Percentiles rank a stretch among this genome's conserved stretches.
Conservation (phyloP, 2,888 invertebrate species). For the Tetranychus piercei region DNA sequence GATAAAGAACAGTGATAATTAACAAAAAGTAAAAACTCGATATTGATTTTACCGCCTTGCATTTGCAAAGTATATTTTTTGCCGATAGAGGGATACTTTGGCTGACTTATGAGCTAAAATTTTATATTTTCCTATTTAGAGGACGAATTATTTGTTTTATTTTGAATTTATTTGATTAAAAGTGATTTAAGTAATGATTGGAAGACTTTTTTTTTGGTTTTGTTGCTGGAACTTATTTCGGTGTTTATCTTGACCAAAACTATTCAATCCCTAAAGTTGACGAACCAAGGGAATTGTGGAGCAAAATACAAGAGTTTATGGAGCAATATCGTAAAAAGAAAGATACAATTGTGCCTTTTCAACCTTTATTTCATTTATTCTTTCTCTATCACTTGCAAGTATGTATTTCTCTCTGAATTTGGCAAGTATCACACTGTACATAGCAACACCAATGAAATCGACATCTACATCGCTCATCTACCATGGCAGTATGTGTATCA, state of each 20-base stretch:
- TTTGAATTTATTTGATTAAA: neutral
- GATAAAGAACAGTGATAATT: no score
- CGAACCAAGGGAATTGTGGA: conserved; percentile 53
- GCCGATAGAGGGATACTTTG: no score
- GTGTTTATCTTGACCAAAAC: conserved; percentile 7
- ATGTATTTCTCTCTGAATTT: conserved; percentile 52
- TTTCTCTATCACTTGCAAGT: conserved; percentile 34
- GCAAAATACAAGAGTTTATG: conserved; percentile 48
- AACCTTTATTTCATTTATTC: neutral
- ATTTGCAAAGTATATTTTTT: no score
- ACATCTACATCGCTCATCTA: conserved; percentile 68
- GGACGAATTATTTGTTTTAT: neutral
- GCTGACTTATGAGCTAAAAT: no score
- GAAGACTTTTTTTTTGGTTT: conserved; percentile 4
- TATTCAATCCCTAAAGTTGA: conserved; percentile 53
- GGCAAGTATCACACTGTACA: conserved; percentile 74
- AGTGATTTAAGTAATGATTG: neutral
- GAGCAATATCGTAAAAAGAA: conserved; percentile 41
- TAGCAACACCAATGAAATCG: conserved; percentile 92
- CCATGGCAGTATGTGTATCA: conserved; percentile 58
- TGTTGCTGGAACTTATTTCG: neutral
- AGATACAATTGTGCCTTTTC: neutral
- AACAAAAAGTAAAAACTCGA: no score
- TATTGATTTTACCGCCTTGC: no score
- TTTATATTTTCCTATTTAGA: no score